Base-by-base conservation (phyloP, 2,888 invertebrate species). In the Nephrocerus scutellatus region DNA sequence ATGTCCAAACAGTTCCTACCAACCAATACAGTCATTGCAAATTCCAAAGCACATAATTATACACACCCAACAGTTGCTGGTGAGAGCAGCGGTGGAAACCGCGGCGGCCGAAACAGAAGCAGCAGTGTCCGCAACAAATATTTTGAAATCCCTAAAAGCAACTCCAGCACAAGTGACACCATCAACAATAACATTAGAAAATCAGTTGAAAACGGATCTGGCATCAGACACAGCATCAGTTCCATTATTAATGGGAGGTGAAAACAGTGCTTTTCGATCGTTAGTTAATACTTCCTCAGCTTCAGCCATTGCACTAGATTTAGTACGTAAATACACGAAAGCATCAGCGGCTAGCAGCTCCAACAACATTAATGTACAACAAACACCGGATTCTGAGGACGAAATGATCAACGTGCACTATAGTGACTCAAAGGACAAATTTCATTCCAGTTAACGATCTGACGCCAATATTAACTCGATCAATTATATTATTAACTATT, bases 211-310 rank as follows among this genome's bases (percentile, higher is more conserved):
- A 42, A 20, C 42, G 36, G 22, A 30, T 25, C 54, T 52, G 45
- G 59, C 57, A 60, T 68, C 62, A 60, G 62, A 55, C 67, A 68
- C 63, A 67, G 68, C 62, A 68, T 66, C 67, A 67, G 61, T 58
- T 67, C 66, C 70, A 67, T 72, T 72, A 65, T 72, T 72, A 67
- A 87, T 89, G 85, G 88, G 89, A 69, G 88, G 89, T 72, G 87
- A 88, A 72, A 84, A 87, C 74, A 87, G 86, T 69, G 89, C 89
- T 12, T 89, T 89, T 68, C 82, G 82, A 51, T 78, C 84, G 18
- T 74, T 84, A 47, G 74, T 78, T 48, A 76, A 80, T 48, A 75
- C 74, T 49, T 73, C 77, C 39, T 62, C 66, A 15, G 76, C 77
- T 19, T 76, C 78, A n/a, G 75, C 74, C 19, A 69, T 77, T 38